Evolutionary conservation across 2,113 vertebrate genomes (phyloP).

Genomic region (Larimichthys polyactis): DNA sequence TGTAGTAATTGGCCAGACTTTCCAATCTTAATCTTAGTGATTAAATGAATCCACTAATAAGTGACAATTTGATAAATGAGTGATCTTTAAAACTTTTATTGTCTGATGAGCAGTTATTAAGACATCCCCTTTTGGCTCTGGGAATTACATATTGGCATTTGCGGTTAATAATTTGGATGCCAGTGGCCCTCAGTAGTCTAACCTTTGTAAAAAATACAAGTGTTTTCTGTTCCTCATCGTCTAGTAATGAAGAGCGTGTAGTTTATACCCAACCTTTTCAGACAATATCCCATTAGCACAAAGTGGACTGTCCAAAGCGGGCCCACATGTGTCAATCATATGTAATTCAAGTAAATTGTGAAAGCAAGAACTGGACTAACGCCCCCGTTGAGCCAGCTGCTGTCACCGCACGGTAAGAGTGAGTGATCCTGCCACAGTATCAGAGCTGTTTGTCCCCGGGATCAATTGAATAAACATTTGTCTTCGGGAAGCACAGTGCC

Average conservation of each 20-base stretch:
- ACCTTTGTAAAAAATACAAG: background rate
- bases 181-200: background rate
- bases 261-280: background rate
- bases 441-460: constrained; percentile 73
- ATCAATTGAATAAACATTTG: constrained; percentile 84
- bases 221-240: background rate
- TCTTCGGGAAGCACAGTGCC: constrained; percentile 41
- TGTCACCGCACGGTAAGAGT: constrained; percentile 18
- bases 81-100: background rate
- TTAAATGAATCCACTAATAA: no score
- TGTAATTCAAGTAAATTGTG: constrained; percentile 16
- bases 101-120: background rate
- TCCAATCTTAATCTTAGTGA: background rate
- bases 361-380: constrained; percentile 8
- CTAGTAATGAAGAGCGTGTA: background rate
- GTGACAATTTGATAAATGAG: no score
- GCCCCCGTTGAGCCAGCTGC: constrained; percentile 13
- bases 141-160: background rate
- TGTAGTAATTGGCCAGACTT: background rate
- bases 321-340: background rate
- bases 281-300: background rate
- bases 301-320: background rate
- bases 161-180: no score
- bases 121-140: background rate
- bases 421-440: constrained; percentile 41